These are phyloP conservation scores for Urocitellus parryii DNA, from an alignment of 2,113 vertebrate species.

Conservation along the genomic window DNA sequence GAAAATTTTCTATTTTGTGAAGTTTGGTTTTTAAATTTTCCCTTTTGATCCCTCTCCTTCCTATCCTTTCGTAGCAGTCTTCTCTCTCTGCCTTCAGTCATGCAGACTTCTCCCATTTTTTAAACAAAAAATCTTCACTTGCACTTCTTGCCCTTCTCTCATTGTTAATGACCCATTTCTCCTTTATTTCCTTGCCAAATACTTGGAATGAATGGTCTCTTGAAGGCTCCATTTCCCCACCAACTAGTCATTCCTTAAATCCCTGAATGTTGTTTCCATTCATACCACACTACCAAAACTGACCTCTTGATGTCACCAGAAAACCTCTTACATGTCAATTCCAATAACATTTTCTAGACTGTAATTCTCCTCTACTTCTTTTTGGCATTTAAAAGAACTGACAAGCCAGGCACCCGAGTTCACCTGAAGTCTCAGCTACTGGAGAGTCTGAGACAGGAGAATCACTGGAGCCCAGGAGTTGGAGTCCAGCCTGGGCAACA, in stretches of 20 bases:
- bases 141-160: neutral
- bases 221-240: conserved; percentile 29
- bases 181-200: neutral
- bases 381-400: neutral
- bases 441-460: no score
- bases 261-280: conserved; percentile 34
- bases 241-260: conserved; percentile 17
- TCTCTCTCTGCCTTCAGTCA: neutral
- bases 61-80: neutral
- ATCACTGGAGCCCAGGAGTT: no score
- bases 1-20: neutral
- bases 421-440: no score
- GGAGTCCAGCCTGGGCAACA: no score
- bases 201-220: neutral
- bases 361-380: conserved; percentile 23
- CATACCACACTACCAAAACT: conserved; percentile 69
- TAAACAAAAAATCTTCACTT: conserved; percentile 5
- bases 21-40: conserved; percentile 35
- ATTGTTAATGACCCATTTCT: neutral
- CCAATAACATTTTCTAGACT: conserved; percentile 45
- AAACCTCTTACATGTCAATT: conserved; percentile 60
- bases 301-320: conserved; percentile 79
- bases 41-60: neutral
- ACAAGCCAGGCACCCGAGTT: neutral
- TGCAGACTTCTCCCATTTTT: conserved; percentile 28